Evolutionary conservation across 2,888 invertebrate species (phyloP), one percentile per base, ranked within the genome.

Genomic region (Fragum whitleyi): DNA sequence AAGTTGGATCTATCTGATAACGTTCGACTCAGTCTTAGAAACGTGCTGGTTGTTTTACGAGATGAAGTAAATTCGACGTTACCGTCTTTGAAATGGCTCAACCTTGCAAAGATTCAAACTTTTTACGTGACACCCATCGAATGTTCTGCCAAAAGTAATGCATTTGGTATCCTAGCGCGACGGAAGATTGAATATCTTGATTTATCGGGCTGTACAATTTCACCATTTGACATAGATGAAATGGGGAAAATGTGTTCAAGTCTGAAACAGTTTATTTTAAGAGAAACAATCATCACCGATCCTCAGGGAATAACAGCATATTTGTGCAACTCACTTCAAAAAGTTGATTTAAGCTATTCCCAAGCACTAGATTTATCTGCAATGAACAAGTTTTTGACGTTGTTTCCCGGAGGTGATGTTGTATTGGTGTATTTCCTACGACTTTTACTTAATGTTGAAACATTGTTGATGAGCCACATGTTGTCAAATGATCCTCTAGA

Each of bases 131-230:
- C 19, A n/a, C 47, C 73, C 9, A 42, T 73, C 1, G 47, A 23
- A 29, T 28, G 61, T 16, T 36, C 36, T 9, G 51, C 29, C 3
- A 7, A 16, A 11, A 47, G n/a, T 47, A 16, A 47, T n/a, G 26
- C 42, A 16, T 73, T 73, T 28, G 47, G 21, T 11, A 28, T 47
- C 29, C 47, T 73, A 23, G 32, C 51, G 9, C 32, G 23, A 29
- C 9, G 73, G 61, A 29, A 61, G 19, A 62, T 73, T n/a, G 47
- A 61, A 73, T 73, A 73, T 61, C 28, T 73, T 19, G 73, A 73
- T 42, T 21, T 73, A 29, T 59, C 73, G 28, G 21, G 39, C 7
- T 42, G 61, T 28, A 62, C 39, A n/a, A 61, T 73, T 11, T 42
- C 29, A 19, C 42, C 36, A n/a, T 51, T 62, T n/a, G 73, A 73